Evolutionary conservation across 1,140 invertebrate genomes (phyloP).

Genomic region (Nephila pilipes): DNA sequence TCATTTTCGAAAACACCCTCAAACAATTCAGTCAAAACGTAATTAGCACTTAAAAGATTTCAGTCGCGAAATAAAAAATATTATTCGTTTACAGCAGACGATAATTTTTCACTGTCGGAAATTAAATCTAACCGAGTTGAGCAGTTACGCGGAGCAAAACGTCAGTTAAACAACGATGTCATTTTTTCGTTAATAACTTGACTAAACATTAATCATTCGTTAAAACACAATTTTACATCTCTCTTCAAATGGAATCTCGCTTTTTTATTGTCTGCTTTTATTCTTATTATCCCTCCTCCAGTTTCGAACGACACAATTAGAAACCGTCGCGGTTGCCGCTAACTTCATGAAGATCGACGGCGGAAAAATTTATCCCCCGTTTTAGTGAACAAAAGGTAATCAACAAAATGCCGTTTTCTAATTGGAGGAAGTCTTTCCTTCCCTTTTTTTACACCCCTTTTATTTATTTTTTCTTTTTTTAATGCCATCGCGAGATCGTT

Average conservation of each 20-base stretch:
- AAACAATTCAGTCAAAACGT: conserved; percentile 57
- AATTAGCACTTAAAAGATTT: conserved; percentile 62
- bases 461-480: conserved; percentile 43
- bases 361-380: conserved; percentile 68
- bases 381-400: conserved; percentile 76
- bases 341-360: conserved; percentile 76
- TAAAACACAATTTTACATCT: conserved; percentile 71
- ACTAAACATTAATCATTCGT: conserved; percentile 75
- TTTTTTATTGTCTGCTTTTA: conserved; percentile 55
- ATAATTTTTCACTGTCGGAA: conserved; percentile 75
- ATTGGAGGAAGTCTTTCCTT: conserved; percentile 62
- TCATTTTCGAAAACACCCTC: conserved; percentile 36
- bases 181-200: conserved; percentile 76
- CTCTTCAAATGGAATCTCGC: conserved; percentile 67
- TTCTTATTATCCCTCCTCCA: conserved; percentile 61
- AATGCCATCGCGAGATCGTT: conserved; percentile 50
- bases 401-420: conserved; percentile 77
- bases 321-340: conserved; percentile 64
- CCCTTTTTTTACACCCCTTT: conserved; percentile 33
- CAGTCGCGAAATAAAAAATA: neutral
- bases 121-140: conserved; percentile 70
- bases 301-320: conserved; percentile 67
- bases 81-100: conserved; percentile 56
- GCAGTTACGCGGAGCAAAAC: conserved; percentile 33
- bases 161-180: conserved; percentile 16